Evolutionary conservation across 2,113 vertebrate genomes (phyloP).

Genomic region (Diadophis punctatus): DNA sequence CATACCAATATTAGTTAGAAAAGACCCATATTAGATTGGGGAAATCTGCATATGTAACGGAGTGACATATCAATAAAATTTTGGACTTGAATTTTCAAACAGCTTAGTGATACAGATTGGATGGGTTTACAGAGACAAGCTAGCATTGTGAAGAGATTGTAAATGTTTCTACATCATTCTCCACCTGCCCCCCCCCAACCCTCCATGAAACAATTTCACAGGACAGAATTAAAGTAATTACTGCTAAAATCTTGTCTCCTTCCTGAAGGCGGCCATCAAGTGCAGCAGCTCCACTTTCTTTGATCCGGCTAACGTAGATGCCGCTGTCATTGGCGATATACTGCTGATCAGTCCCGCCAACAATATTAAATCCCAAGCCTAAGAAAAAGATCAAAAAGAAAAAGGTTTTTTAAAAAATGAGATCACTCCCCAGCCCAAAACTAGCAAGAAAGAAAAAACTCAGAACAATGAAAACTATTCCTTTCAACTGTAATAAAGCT

Average conservation of each 20-base stretch:
- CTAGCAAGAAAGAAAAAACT: background rate
- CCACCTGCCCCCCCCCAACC: too few relatives aligned
- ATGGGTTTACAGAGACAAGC: background rate
- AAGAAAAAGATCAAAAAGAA: conserved; percentile 55
- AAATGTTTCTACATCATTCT: background rate
- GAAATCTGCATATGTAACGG: background rate
- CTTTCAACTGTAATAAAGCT: background rate
- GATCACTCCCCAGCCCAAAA: background rate
- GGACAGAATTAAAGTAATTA: conserved; percentile 60
- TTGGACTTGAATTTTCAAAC: background rate
- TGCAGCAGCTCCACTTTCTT: conserved; percentile 88
- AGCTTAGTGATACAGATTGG: background rate
- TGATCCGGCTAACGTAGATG: conserved; percentile 93
- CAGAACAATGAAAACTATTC: background rate
- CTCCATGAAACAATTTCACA: background rate
- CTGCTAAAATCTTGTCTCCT: conserved; percentile 92
- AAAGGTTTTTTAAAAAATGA: conserved; percentile 27
- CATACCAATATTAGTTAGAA: background rate
- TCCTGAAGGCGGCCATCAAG: conserved; percentile 88
- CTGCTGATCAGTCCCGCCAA: conserved; percentile 91
- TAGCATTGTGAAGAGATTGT: background rate
- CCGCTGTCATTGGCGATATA: conserved; percentile 82
- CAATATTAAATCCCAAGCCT: conserved; percentile 97
- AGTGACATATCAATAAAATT: background rate
- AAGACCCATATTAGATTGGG: background rate